Evolutionary conservation across 2,113 vertebrate genomes (phyloP).

Genomic region (Plectropomus leopardus): DNA sequence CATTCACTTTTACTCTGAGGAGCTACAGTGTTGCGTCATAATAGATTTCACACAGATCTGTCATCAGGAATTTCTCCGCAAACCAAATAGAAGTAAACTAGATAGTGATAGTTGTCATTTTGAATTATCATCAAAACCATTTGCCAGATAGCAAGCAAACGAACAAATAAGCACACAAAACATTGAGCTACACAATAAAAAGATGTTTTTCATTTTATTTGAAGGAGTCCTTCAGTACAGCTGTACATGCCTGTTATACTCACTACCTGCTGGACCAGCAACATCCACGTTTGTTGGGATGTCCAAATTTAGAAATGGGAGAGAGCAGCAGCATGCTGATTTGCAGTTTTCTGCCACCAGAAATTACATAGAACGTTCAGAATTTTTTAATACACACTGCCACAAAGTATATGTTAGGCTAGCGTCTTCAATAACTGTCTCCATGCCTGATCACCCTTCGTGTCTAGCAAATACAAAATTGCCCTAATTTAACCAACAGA

Average conservation of each 20-base stretch:
- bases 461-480: constrained; percentile 75
- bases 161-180: not conserved
- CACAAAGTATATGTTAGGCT: constrained; percentile 85
- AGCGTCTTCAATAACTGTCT: constrained; percentile 83
- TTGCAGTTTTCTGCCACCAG: constrained; percentile 83
- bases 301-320: constrained; percentile 80
- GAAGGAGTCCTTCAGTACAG: constrained; percentile 5
- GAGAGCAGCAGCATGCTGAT: constrained; percentile 80
- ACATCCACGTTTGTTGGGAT: constrained; percentile 75
- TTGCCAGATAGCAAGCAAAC: constrained; percentile 12
- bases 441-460: constrained; percentile 81
- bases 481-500: constrained; percentile 58
- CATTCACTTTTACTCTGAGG: not conserved
- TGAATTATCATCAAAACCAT: not conserved
- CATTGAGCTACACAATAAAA: not conserved
- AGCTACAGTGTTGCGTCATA: constrained; percentile 6
- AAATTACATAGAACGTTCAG: constrained; percentile 85
- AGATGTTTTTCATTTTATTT: constrained; percentile 1
- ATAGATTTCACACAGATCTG: constrained; percentile 24
- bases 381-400: constrained; percentile 84
- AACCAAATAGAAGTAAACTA: constrained; percentile 2
- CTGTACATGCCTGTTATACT: constrained; percentile 23
- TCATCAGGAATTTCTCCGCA: not conserved
- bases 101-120: not conserved
- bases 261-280: constrained; percentile 79